Evolutionary conservation across 2,113 vertebrate genomes (phyloP), one percentile per base, ranked within the genome.

Genomic region (Pteronura brasiliensis): DNA sequence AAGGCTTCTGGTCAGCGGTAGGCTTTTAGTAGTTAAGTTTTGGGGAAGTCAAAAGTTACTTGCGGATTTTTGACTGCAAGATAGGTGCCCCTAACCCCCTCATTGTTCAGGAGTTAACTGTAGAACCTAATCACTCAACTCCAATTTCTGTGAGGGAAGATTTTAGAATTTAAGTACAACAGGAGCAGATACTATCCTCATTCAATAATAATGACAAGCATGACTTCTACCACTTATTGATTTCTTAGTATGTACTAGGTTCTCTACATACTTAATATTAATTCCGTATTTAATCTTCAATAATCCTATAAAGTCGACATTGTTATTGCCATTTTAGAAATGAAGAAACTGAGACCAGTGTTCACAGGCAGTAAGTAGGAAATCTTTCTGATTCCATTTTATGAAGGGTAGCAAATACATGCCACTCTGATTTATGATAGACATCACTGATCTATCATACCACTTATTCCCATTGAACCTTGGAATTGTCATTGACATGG

Each of bases 251-350:
- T 79, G 42, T 79, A 61, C 34, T 83, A 83, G 44, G 18, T 67
- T 20, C 36, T 69, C 25, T 84, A 21, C 83, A 36, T 67, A 82
- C 31, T 82, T 92, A 93, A 59, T 47, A 39, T 47, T 55, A 55
- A 55, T 55, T 84, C 61, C 25, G 67, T 79, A 69, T 71, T 81
- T 87, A 69, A 34, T 76, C 29, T 88, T 72, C 39, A 93, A 21
- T 82, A 82, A 81, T 65, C 31, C 47, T 47, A 12, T 74, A 52
- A 39, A 34, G 69, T 39, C 52, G 90, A 76, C 17, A 57, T 36
- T 93, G 49, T 63, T 94, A 59, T 71, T 81, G 77, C 17, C 76
- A 71, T 81, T 94, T 94, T 88, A 88, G 52, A 88, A 52, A 67
- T 87, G 74, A 88, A 87, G 52, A 87, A 69, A 88, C 29, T 49